These are phyloP conservation scores for Dunckerocampus dactyliophorus DNA, from an alignment of 2,113 vertebrate species.

Conservation along the genomic window DNA sequence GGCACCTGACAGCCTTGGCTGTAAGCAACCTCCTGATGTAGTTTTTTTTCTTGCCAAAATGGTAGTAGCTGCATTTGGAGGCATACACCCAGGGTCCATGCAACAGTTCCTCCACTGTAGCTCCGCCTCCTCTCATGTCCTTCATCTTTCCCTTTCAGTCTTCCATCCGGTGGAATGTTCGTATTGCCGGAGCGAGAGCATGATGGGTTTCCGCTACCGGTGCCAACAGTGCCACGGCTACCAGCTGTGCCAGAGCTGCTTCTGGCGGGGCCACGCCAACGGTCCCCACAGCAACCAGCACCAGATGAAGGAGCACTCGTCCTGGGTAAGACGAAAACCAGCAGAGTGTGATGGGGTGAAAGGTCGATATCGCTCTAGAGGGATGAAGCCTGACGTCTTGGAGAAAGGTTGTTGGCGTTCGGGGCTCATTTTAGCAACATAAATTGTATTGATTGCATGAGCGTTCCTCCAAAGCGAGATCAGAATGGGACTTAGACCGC, in stretches of 20 bases:
- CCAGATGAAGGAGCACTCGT: conserved; percentile 99
- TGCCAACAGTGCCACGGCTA: conserved; percentile 99
- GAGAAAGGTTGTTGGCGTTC: too few species aligned
- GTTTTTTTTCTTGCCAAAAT: too few species aligned
- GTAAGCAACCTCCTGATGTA: too few species aligned
- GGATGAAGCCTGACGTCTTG: neutral
- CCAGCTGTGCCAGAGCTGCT: conserved; percentile 96
- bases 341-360: neutral
- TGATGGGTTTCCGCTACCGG: conserved; percentile 97
- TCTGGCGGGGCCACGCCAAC: conserved; percentile 93
- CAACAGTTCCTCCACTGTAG: too few species aligned
- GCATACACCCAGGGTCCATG: too few species aligned
- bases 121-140: too few species aligned
- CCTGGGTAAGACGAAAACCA: conserved; percentile 78
- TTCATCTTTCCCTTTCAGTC: conserved; percentile 64
- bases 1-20: too few species aligned
- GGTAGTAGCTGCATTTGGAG: too few species aligned
- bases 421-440: too few species aligned
- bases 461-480: too few species aligned
- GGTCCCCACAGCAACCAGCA: conserved; percentile 98
- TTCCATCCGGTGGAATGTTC: conserved; percentile 98
- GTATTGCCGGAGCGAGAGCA: conserved; percentile 93
- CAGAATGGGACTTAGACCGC: too few species aligned
- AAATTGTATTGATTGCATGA: too few species aligned
- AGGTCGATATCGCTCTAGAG: conserved; percentile 14